phyloP scores from a whole-genome alignment of 2,113 vertebrate genomes.

The Capricornis sumatraensis region DNA sequence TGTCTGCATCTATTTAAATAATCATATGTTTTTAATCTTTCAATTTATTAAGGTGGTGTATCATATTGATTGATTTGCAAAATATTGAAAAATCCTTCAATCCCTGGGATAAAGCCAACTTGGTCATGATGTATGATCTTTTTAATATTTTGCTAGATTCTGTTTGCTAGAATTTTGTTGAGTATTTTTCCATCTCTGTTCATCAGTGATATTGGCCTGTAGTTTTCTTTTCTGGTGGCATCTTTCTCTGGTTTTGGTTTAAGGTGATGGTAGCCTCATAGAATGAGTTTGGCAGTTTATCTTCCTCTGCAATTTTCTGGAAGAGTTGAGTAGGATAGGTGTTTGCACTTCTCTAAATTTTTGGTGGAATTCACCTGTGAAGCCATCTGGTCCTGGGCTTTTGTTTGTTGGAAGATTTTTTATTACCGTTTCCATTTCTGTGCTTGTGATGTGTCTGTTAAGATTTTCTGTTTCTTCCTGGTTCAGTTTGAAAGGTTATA shows the following conservation, averaged over 20 bases:
- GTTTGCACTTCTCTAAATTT: neutral
- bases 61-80: neutral
- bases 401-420: neutral
- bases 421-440: neutral
- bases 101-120: neutral
- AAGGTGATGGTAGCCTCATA: neutral
- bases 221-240: neutral
- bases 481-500: neutral
- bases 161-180: neutral
- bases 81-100: rapidly evolving
- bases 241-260: neutral
- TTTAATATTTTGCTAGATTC: neutral
- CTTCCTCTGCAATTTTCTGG: neutral
- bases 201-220: neutral
- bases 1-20: neutral
- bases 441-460: neutral
- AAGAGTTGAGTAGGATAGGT: neutral
- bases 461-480: neutral
- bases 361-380: neutral
- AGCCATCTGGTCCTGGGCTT: neutral
- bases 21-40: neutral
- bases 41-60: neutral
- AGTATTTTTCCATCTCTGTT: neutral
- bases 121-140: neutral
- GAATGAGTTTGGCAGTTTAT: neutral